Conservation (phyloP, 2,888 invertebrate species). For the Cremastobaeus sp. region DNA sequence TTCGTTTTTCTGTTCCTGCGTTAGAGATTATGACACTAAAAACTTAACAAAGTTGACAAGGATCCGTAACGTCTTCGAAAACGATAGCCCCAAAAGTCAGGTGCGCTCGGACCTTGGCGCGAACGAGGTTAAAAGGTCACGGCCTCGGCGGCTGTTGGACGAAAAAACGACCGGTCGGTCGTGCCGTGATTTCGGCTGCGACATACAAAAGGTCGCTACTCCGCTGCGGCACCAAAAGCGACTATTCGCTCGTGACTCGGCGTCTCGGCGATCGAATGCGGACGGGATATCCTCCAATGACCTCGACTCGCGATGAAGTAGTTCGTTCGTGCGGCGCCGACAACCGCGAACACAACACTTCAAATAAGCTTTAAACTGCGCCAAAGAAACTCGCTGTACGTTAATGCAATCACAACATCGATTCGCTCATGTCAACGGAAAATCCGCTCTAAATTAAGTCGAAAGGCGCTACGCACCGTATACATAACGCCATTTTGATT, state of each 20-base stretch:
- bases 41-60: too few species aligned
- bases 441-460: slow-evolving; percentile 38
- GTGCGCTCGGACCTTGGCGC: slow-evolving; percentile 56
- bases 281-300: slow-evolving; percentile 39
- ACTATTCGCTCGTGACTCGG: slow-evolving; percentile 30
- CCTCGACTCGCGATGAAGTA: slow-evolving; percentile 51
- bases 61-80: slow-evolving; percentile 8
- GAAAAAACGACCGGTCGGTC: slow-evolving; percentile 37
- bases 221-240: slow-evolving; percentile 13
- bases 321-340: slow-evolving; percentile 33
- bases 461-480: slow-evolving; percentile 64
- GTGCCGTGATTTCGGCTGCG: slow-evolving; percentile 34
- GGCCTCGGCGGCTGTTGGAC: slow-evolving; percentile 38
- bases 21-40: neutral
- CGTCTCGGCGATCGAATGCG: slow-evolving; percentile 42
- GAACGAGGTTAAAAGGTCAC: slow-evolving; percentile 63
- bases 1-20: too few species aligned
- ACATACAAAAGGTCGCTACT: slow-evolving; percentile 44
- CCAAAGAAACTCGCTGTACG: neutral
- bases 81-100: slow-evolving; percentile 43
- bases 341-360: slow-evolving; percentile 16
- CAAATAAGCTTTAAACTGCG: neutral
- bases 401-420: slow-evolving; percentile 32
- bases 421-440: slow-evolving; percentile 42
- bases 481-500: slow-evolving; percentile 70